phyloP scores from a whole-genome alignment of 2,888 invertebrate genomes.

The Drosophila kuntzei region DNA sequence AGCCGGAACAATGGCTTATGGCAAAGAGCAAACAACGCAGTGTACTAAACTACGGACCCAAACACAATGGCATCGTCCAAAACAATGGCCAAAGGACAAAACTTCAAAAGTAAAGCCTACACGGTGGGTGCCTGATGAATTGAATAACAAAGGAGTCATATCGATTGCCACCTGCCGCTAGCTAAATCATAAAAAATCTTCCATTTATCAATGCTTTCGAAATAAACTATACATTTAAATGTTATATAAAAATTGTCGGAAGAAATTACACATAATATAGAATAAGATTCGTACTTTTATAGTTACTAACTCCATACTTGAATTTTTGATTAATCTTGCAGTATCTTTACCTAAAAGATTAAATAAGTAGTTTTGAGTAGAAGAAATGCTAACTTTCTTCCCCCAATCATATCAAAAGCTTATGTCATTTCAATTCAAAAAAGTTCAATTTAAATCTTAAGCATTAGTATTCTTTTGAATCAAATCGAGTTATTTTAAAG shows the following conservation, averaged over 20 bases:
- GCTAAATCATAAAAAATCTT: neutral
- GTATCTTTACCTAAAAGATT: too few species aligned
- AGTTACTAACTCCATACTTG: too few species aligned
- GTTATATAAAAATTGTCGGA: neutral
- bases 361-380: too few species aligned
- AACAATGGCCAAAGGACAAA: conserved; percentile 39
- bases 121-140: neutral
- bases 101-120: conserved; percentile 39
- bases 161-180: conserved; percentile 6
- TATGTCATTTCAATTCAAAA: too few species aligned
- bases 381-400: too few species aligned
- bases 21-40: conserved; percentile 42
- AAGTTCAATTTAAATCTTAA: too few species aligned
- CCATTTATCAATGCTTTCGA: neutral
- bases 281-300: too few species aligned
- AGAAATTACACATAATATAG: neutral
- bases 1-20: conserved; percentile 51
- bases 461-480: too few species aligned
- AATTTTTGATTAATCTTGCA: too few species aligned
- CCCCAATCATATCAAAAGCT: too few species aligned
- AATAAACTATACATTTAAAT: neutral
- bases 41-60: conserved; percentile 6
- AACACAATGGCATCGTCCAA: conserved; percentile 46
- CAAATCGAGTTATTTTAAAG: too few species aligned
- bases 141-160: conserved; percentile 10